Percentiles rank a stretch among this genome's conserved stretches.
phyloP scores from a whole-genome alignment of 1,140 invertebrate species.

The Sogatella furcifera region DNA sequence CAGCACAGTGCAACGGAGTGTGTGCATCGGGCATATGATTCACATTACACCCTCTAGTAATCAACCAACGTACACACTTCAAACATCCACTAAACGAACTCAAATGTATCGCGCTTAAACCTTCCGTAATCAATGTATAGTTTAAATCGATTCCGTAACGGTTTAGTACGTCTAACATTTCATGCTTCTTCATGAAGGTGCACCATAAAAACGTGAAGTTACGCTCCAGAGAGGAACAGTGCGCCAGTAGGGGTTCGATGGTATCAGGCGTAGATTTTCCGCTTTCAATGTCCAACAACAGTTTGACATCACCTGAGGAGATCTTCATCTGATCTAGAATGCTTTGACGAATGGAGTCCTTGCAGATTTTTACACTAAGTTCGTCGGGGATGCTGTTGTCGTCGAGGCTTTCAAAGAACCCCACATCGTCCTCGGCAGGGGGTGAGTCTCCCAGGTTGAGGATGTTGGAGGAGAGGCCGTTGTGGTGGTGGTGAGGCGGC shows the following conservation, averaged over 20 bases:
- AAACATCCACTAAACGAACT: constrained; percentile 64
- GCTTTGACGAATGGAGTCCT: constrained; percentile 56
- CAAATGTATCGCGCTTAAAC: constrained; percentile 57
- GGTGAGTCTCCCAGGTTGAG: constrained; percentile 9
- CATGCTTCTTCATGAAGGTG: constrained; percentile 51
- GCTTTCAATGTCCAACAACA: constrained; percentile 58
- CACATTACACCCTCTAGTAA: constrained; percentile 52
- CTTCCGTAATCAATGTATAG: constrained; percentile 51
- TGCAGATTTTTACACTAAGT: constrained; percentile 57
- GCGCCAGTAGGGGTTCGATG: background rate
- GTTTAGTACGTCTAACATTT: constrained; percentile 47
- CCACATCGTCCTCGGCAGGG: constrained; percentile 13
- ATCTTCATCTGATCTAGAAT: constrained; percentile 58
- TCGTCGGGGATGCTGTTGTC: constrained; percentile 51
- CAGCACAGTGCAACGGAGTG: constrained; percentile 67
- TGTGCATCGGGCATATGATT: constrained; percentile 40
- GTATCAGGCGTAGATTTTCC: constrained; percentile 27
- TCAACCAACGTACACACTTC: constrained; percentile 54
- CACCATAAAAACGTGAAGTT: constrained; percentile 57
- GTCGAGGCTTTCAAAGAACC: constrained; percentile 14
- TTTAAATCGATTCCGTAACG: constrained; percentile 52
- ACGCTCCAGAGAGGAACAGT: constrained; percentile 42
- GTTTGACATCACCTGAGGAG: constrained; percentile 46
- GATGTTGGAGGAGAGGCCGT: background rate
- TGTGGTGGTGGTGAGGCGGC: background rate